Evolutionary conservation across 2,797 vertebrate species (phyloP), one percentile per base, ranked within the genome.

Genomic region (Danionella dracula): DNA sequence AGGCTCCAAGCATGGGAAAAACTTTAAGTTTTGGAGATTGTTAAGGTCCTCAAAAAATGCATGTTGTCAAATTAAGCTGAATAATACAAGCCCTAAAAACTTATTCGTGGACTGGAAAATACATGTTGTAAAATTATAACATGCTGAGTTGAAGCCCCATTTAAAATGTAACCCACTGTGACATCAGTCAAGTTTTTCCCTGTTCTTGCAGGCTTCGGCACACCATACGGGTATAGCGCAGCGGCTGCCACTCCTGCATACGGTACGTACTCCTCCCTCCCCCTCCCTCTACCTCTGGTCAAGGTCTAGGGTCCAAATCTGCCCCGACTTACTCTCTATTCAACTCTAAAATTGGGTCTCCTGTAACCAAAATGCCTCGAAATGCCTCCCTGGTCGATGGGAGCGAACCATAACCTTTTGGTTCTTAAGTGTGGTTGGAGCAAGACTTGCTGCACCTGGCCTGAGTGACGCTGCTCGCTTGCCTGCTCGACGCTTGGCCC

Each of bases 191-290:
- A 56, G 54, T 17, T 29, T 9, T 50, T 1, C 17, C 15, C 0
- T 64, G 5, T 56, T 29, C 66, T 78, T 57, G 45, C 81, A 99
- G 96, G 96, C 72, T 99, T 98, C 1, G 94, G 95, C 80, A 86
- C 94, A 62, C 96, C 96, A 0, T 99, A 99, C 29, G 96, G 94
- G 68, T 99, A 97, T 79, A 94, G 92, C 65, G 89, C 95, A 15
- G 94, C 96, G 6, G 92, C 95, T 66, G 88, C 89, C 69, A 85
- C 90, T 35, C 95, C 96, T 67, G 94, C 96, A 68, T 98, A 98
- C 62, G 96, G 96, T 98, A 96, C 12, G 96, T 94, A 89, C 69
- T 69, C 6, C 64, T 21, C 46, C 4, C 65, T 38, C 46, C 42
- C 7, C 70, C 15, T 46, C 35, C 68, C 35, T 55, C 32, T 17